Conservation (phyloP, 2,113 vertebrate genomes). For the Alexandromys fortis region DNA sequence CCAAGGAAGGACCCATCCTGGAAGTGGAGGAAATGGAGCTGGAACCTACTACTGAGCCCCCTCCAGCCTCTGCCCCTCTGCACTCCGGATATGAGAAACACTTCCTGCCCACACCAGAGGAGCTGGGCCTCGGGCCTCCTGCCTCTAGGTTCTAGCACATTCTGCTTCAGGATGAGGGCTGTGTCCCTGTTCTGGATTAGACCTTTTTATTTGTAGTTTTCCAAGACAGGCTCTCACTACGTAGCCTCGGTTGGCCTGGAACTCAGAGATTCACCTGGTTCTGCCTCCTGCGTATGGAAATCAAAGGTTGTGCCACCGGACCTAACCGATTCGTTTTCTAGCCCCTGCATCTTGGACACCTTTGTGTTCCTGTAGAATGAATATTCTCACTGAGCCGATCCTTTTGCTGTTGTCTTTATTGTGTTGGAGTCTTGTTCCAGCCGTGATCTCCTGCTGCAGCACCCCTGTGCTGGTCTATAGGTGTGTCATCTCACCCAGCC, state of each 20-base stretch:
- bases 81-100: conserved; percentile 82
- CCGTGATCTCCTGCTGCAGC: background rate
- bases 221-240: background rate
- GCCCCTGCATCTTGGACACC: background rate
- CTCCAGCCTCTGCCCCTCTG: background rate
- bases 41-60: accelerated
- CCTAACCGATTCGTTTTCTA: background rate
- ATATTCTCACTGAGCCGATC: too few species aligned
- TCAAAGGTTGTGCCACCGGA: background rate
- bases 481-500: background rate
- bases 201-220: background rate
- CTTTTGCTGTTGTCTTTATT: too few species aligned
- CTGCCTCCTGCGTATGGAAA: background rate
- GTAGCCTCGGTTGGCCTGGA: background rate
- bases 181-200: background rate
- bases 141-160: background rate
- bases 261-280: background rate
- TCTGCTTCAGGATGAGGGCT: background rate
- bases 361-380: background rate
- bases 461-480: background rate
- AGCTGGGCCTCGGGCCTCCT: conserved; percentile 65
- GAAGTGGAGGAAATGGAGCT: conserved; percentile 76
- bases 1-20: conserved; percentile 45
- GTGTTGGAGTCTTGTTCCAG: too few species aligned
- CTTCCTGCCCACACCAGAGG: conserved; percentile 82